Evolutionary conservation across 1,140 invertebrate genomes (phyloP).

Genomic region (Leptinotarsa lineolata): DNA sequence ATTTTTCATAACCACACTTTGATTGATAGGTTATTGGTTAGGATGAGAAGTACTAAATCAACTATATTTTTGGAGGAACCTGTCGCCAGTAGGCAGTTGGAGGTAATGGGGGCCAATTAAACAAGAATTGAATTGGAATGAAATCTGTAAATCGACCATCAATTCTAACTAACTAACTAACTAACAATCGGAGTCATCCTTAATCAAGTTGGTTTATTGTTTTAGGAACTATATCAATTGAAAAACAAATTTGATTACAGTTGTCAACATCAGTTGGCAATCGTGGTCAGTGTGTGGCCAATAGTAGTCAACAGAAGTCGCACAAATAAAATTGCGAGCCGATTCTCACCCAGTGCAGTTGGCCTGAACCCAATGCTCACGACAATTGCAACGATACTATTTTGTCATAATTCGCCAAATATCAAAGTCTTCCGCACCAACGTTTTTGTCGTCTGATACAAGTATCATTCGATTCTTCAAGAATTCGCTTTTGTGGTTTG

Average conservation of each 20-base stretch:
- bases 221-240: neutral
- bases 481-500: no score
- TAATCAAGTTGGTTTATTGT: neutral
- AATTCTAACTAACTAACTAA: neutral
- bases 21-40: no score
- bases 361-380: no score
- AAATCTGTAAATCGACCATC: slow-evolving; percentile 1
- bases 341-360: no score
- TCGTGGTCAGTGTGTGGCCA: neutral
- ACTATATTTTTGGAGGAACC: no score
- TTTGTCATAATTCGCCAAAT: no score
- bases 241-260: neutral
- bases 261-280: slow-evolving; percentile 11
- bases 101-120: slow-evolving; percentile 7
- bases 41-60: no score
- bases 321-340: no score
- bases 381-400: no score
- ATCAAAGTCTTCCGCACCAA: neutral
- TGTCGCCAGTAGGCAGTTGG: neutral
- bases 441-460: neutral
- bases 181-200: neutral
- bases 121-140: neutral
- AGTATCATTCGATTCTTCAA: no score
- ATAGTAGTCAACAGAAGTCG: no score
- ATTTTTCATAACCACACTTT: no score